A percentile compares a stretch with the other conserved stretches of the same genome.
These are phyloP conservation scores for Oophaga pumilio DNA, from an alignment of 2,113 vertebrate genomes.

Conservation along the genomic window DNA sequence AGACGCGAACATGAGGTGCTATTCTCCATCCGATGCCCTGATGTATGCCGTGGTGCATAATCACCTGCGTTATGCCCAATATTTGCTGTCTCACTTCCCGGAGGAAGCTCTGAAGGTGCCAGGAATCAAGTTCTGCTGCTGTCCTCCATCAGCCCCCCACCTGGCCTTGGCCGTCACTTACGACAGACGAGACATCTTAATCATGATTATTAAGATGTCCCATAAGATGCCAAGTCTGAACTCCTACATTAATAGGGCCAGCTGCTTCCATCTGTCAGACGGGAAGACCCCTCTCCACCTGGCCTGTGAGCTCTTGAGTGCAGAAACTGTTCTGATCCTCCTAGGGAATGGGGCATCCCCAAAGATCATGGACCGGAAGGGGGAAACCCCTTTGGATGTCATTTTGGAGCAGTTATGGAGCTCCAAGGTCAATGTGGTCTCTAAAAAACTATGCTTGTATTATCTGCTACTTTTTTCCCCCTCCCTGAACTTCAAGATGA, in stretches of 20 bases:
- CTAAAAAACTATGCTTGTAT: slow-evolving; percentile 78
- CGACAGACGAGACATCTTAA: slow-evolving; percentile 80
- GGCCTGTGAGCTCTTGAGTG: slow-evolving; percentile 82
- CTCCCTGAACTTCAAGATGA: slow-evolving; percentile 75
- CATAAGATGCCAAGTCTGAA: slow-evolving; percentile 72
- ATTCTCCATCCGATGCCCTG: slow-evolving; percentile 84
- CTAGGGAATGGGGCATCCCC: slow-evolving; percentile 83
- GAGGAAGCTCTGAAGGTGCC: slow-evolving; percentile 80
- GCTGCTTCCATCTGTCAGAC: slow-evolving; percentile 77
- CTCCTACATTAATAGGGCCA: slow-evolving; percentile 74
- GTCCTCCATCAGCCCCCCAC: slow-evolving; percentile 80
- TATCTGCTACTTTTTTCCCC: slow-evolving; percentile 84
- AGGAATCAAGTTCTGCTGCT: slow-evolving; percentile 82
- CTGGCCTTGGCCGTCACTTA: slow-evolving; percentile 84
- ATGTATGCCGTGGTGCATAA: slow-evolving; percentile 89
- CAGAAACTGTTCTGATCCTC: slow-evolving; percentile 78
- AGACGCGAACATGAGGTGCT: slow-evolving; percentile 72
- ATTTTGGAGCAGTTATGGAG: slow-evolving; percentile 79
- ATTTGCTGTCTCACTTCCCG: slow-evolving; percentile 77
- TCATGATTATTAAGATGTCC: slow-evolving; percentile 80
- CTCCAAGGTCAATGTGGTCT: slow-evolving; percentile 68
- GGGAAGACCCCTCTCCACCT: slow-evolving; percentile 82
- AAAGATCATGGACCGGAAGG: slow-evolving; percentile 74
- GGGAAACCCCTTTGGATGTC: slow-evolving; percentile 81
- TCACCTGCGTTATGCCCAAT: slow-evolving; percentile 81